Evolutionary conservation across 2,113 vertebrate genomes (phyloP), one percentile per base, ranked within the genome.

Genomic region (Anser cygnoides): DNA sequence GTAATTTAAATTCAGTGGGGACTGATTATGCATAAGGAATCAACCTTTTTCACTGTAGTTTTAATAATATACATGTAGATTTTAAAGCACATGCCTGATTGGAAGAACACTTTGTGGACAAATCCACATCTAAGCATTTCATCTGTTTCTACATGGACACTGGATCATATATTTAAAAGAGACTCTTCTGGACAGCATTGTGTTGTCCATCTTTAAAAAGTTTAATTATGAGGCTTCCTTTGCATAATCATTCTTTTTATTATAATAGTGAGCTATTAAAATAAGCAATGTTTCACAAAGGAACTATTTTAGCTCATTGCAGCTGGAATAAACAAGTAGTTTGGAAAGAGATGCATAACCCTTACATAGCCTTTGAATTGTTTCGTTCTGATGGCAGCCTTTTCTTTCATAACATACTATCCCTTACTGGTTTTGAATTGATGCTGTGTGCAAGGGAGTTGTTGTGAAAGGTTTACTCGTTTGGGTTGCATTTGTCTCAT

Each of bases 1-100:
- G 97, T 97, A 96, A 97, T 98, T 98, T 98, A 96, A 97, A 98
- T 98, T 98, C 97, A 97, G 66, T 96, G 86, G 95, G 80, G 97
- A 97, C 96, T 97, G 97, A 98, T 98, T 97, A 97, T 94, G 95
- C 50, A n/a, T 94, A 95, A 97, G 95, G 95, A 97, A 94, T 78
- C 66, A 21, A 88, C 57, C 73, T 86, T 90, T 97, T 97, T 95
- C 83, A 55, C 97, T 96, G 97, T 65, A 93, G 83, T 95, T 94
- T 97, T 95, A 96, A 95, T 93, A 95, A 92, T 93, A 93, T 94
- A 95, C 87, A 85, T 97, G 94, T 94, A 97, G 84, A 95, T 98
- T 97, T 88, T 96, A 95, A 96, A 98, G 97, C 50, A 90, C 87
- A 97, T 87, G 91, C 72, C 86, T 23, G 22, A 84, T 88, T 94